These are phyloP conservation scores for Spodoptera littoralis DNA, from an alignment of 2,888 invertebrate genomes.

Conservation along the genomic window DNA sequence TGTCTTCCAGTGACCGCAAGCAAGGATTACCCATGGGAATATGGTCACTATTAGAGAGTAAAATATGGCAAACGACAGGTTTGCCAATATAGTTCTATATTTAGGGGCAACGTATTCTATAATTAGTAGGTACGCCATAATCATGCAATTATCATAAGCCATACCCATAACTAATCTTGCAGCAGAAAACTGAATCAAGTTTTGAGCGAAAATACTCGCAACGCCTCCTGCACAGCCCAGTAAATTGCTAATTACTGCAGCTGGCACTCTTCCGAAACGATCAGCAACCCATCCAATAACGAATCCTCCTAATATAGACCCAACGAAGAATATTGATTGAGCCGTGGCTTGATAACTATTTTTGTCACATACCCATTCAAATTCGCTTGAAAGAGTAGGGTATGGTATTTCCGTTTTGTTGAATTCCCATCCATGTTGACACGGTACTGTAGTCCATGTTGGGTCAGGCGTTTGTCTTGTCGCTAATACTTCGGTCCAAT, in stretches of 20 bases:
- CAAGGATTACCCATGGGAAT: conserved; percentile 72
- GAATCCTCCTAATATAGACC: conserved; percentile 72
- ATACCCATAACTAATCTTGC: conserved; percentile 74
- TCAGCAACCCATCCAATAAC: conserved; percentile 74
- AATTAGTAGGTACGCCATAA: conserved; percentile 72
- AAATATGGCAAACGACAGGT: conserved; percentile 71
- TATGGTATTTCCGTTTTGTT: conserved; percentile 76
- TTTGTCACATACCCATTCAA: conserved; percentile 76
- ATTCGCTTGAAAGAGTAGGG: conserved; percentile 73
- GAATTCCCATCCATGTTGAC: conserved; percentile 76
- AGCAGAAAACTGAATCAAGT: conserved; percentile 67
- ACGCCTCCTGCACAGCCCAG: conserved; percentile 70
- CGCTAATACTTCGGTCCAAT: conserved; percentile 70
- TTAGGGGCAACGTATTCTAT: conserved; percentile 76
- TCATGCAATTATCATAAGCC: conserved; percentile 75
- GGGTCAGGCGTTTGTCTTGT: conserved; percentile 59
- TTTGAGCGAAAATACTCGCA: conserved; percentile 65
- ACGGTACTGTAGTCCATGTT: conserved; percentile 67
- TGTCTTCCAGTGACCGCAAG: conserved; percentile 74
- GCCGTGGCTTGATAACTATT: conserved; percentile 76
- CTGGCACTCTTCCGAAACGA: conserved; percentile 73
- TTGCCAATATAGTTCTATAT: conserved; percentile 72
- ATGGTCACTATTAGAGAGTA: conserved; percentile 65
- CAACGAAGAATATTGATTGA: conserved; percentile 74
- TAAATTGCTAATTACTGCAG: conserved; percentile 65